A percentile compares a stretch with the other conserved stretches of the same genome.
Conservation (phyloP, 1,140 invertebrate genomes). For the Battus philenor region DNA sequence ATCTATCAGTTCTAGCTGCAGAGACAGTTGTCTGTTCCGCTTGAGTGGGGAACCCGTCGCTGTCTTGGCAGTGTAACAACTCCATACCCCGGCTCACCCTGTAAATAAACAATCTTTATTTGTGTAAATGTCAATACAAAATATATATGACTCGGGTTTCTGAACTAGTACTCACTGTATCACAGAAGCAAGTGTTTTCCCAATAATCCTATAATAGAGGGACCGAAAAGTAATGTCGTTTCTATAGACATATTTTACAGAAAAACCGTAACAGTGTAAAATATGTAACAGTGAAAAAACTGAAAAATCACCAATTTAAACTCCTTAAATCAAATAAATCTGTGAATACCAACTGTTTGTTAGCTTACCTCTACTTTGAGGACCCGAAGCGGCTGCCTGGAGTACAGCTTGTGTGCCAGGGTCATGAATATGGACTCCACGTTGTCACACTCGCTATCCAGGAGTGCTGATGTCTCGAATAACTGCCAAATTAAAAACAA, state of each 20-base stretch:
- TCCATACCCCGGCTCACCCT: slow-evolving; percentile 47
- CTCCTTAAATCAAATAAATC: too few species aligned
- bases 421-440: slow-evolving; percentile 92
- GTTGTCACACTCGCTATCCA: slow-evolving; percentile 86
- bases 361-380: slow-evolving; percentile 49
- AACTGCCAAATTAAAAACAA: slow-evolving; percentile 65
- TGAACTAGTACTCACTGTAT: too few species aligned
- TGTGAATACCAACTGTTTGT: too few species aligned
- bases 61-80: slow-evolving; percentile 41
- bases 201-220: too few species aligned
- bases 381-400: slow-evolving; percentile 78
- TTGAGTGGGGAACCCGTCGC: slow-evolving; percentile 21
- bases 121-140: too few species aligned
- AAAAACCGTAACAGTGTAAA: too few species aligned
- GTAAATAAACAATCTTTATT: slow-evolving; percentile 22
- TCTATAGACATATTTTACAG: too few species aligned
- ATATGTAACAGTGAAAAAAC: too few species aligned
- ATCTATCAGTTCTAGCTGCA: slow-evolving; percentile 45
- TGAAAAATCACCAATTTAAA: too few species aligned
- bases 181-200: too few species aligned
- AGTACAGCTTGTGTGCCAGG: slow-evolving; percentile 85
- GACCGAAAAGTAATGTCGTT: too few species aligned
- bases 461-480: slow-evolving; percentile 88
- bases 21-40: slow-evolving; percentile 36
- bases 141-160: too few species aligned